Percentiles rank a stretch among this genome's conserved stretches.
Evolutionary conservation across 2,797 vertebrate species (phyloP).

Genomic region (Anisognathus igniventris): DNA sequence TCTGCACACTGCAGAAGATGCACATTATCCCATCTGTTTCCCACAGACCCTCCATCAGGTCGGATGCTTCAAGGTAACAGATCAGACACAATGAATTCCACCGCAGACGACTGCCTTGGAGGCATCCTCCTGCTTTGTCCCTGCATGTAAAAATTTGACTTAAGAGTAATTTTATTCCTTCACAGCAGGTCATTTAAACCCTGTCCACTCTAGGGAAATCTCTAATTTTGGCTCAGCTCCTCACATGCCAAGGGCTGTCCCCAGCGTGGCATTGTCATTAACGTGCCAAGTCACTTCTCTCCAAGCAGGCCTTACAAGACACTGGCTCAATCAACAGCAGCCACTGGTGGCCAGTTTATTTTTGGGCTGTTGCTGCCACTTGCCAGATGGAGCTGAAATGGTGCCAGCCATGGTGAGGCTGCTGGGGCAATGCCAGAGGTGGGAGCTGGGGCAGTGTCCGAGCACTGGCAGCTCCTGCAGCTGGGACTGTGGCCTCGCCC

Average conservation of each 20-base stretch:
- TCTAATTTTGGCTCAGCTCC: not conserved
- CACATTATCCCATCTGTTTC: slow-evolving; percentile 17
- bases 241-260: not conserved
- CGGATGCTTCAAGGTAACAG: not conserved
- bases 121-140: not conserved
- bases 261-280: not conserved
- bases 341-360: not conserved
- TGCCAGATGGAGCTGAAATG: not conserved
- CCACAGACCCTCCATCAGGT: not conserved
- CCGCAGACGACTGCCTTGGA: not conserved
- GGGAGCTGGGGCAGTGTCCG: not conserved
- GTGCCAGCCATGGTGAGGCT: not conserved
- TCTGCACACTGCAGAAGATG: not conserved
- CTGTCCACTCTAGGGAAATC: not conserved
- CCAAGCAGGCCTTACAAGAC: not conserved
- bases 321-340: not conserved
- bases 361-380: not conserved
- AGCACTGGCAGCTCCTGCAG: not conserved
- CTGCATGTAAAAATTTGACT: not conserved
- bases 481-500: rapidly evolving
- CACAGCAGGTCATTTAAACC: not conserved
- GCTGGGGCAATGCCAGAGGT: not conserved
- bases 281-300: not conserved
- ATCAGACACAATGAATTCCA: not conserved
- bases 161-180: not conserved